These are phyloP conservation scores for Rotaria sp. DNA, from an alignment of 2,888 invertebrate genomes.

Conservation along the genomic window DNA sequence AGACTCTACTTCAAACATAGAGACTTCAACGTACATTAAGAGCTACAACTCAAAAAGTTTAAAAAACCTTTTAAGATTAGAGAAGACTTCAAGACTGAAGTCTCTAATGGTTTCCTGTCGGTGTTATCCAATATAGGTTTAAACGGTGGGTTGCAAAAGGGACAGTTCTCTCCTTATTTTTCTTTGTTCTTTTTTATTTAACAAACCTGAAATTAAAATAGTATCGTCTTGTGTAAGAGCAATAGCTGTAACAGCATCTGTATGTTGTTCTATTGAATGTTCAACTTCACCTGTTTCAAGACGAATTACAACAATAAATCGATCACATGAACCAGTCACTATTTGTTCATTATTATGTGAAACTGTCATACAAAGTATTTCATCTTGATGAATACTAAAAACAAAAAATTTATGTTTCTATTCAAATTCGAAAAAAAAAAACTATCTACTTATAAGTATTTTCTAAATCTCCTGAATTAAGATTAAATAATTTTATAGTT, in stretches of 20 bases:
- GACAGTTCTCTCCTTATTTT: too few relatives aligned
- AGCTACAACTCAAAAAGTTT: too few relatives aligned
- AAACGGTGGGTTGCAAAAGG: too few relatives aligned
- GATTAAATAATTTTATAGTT: constrained; percentile 75
- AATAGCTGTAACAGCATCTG: constrained; percentile 76
- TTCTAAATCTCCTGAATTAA: constrained; percentile 62
- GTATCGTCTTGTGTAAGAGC: constrained; percentile 74
- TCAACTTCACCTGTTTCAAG: constrained; percentile 69
- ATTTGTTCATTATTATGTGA: constrained; percentile 69
- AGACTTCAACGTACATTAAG: too few relatives aligned
- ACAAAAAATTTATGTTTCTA: not conserved
- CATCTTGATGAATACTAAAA: constrained; percentile 68
- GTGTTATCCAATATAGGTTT: too few relatives aligned
- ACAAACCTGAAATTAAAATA: constrained; percentile 66
- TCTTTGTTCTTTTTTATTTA: not conserved
- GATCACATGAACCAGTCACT: constrained; percentile 76
- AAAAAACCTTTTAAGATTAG: too few relatives aligned
- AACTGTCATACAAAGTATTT: constrained; percentile 71
- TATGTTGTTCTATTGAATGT: constrained; percentile 74
- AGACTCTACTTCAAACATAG: too few relatives aligned
- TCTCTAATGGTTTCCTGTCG: too few relatives aligned
- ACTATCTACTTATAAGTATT: constrained; percentile 61
- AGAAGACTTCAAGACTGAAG: too few relatives aligned
- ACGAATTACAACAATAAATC: constrained; percentile 71
- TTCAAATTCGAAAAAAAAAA: not conserved